phyloP scores from a whole-genome alignment of 64 coral and sea anemone species.

The Orbicella faveolata region DNA sequence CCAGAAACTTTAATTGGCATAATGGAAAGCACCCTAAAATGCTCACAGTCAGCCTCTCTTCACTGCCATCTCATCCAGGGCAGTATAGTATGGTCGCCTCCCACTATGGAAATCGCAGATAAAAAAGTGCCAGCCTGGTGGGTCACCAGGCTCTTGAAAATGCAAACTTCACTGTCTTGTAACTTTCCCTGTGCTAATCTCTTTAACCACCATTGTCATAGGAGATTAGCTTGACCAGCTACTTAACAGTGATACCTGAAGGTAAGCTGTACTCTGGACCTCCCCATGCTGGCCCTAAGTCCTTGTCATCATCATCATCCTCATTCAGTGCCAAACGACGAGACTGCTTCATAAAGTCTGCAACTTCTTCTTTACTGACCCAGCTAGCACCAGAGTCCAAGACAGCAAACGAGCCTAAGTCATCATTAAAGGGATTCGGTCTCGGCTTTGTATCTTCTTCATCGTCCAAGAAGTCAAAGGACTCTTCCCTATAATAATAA shows the following conservation, averaged over 20 bases:
- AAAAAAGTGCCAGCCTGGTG: no score
- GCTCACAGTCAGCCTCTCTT: no score
- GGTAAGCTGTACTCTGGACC: constrained; percentile 36
- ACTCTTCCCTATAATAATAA: background rate
- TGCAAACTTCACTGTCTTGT: no score
- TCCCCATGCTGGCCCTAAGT: constrained; percentile 51
- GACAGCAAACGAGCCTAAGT: constrained; percentile 15
- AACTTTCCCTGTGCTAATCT: background rate
- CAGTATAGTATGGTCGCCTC: no score
- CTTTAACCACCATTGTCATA: background rate
- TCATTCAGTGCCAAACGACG: constrained; percentile 1
- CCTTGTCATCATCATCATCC: constrained; percentile 25
- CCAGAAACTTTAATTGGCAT: no score
- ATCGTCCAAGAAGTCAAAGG: background rate
- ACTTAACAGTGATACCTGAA: background rate
- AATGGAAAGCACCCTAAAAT: no score
- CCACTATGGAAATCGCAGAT: no score
- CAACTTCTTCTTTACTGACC: constrained; percentile 43
- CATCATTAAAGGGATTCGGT: constrained; percentile 27
- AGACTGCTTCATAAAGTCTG: constrained; percentile 44
- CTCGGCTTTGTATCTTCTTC: constrained; percentile 1
- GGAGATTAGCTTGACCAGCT: no score
- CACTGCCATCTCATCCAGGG: no score
- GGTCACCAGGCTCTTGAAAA: no score
- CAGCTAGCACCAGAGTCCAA: background rate